phyloP scores from a whole-genome alignment of 2,113 vertebrate species.

The Collichthys lucidus region DNA sequence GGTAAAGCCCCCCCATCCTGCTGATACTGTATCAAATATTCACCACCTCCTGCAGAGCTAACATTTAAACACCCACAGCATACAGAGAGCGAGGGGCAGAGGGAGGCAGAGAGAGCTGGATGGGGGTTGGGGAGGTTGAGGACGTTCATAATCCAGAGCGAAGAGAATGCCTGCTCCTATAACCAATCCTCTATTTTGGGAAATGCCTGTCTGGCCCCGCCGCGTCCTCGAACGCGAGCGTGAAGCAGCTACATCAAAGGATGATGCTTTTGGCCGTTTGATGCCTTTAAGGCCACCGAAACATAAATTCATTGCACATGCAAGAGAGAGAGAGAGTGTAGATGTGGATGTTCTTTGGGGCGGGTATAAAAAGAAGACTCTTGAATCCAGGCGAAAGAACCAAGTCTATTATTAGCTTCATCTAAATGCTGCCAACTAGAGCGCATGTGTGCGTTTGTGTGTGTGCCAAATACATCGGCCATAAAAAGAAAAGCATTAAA shows the following conservation, averaged over 20 bases:
- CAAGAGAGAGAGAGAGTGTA: background rate
- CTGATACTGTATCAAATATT: conserved; percentile 79
- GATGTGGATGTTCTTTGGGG: conserved; percentile 30
- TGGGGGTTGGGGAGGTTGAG: conserved; percentile 58
- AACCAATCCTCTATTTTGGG: conserved; percentile 62
- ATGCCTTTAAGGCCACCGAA: background rate
- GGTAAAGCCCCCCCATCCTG: conserved; percentile 44
- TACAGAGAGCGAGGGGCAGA: conserved; percentile 33
- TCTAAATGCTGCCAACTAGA: conserved; percentile 67
- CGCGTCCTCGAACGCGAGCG: conserved; percentile 15
- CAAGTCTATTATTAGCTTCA: conserved; percentile 67
- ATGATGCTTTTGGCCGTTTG: conserved; percentile 16
- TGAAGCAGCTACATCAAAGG: conserved; percentile 17
- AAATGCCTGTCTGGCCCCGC: conserved; percentile 40
- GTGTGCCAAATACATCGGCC: conserved; percentile 33
- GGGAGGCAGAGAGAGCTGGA: conserved; percentile 32
- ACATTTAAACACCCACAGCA: conserved; percentile 69
- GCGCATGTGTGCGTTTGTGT: conserved; percentile 28
- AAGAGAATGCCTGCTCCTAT: conserved; percentile 48
- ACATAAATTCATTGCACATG: conserved; percentile 35
- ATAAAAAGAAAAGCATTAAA: conserved; percentile 43
- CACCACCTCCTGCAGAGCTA: conserved; percentile 68
- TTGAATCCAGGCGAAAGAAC: conserved; percentile 50
- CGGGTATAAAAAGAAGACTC: conserved; percentile 36
- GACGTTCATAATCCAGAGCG: conserved; percentile 68